These are phyloP conservation scores for Temnothorax rugatulus DNA, from an alignment of 2,888 invertebrate species.

Conservation along the genomic window DNA sequence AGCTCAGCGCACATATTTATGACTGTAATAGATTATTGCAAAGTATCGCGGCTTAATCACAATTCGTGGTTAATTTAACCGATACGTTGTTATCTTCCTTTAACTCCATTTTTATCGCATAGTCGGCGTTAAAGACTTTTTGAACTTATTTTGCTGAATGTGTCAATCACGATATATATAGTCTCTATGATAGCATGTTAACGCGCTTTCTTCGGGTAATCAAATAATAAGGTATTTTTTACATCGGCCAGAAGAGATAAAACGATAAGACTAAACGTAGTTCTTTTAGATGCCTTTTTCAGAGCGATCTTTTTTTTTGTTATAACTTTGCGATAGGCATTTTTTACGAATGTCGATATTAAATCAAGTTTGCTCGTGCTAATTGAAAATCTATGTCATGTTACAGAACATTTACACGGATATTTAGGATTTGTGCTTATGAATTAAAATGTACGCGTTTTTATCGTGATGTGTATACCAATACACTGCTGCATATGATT, in stretches of 20 bases:
- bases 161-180: background rate
- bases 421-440: constrained; percentile 8
- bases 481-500: constrained; percentile 2
- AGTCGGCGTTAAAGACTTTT: constrained; percentile 2
- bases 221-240: constrained; percentile 33
- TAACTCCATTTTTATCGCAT: background rate
- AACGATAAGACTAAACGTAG: constrained; percentile 26
- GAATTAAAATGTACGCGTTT: background rate
- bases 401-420: background rate
- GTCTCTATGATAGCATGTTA: background rate
- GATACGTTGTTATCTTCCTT: background rate
- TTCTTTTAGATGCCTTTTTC: constrained; percentile 39
- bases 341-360: constrained; percentile 11
- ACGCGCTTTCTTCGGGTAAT: constrained; percentile 5
- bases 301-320: constrained; percentile 8
- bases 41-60: constrained; percentile 11
- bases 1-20: constrained; percentile 25
- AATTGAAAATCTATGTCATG: background rate
- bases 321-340: constrained; percentile 19
- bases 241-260: background rate
- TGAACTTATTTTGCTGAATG: background rate
- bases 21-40: constrained; percentile 15
- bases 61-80: background rate
- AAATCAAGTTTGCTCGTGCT: background rate
- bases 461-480: background rate